Conservation (phyloP, 2,113 vertebrate species). For the Myiagra hebetior region DNA sequence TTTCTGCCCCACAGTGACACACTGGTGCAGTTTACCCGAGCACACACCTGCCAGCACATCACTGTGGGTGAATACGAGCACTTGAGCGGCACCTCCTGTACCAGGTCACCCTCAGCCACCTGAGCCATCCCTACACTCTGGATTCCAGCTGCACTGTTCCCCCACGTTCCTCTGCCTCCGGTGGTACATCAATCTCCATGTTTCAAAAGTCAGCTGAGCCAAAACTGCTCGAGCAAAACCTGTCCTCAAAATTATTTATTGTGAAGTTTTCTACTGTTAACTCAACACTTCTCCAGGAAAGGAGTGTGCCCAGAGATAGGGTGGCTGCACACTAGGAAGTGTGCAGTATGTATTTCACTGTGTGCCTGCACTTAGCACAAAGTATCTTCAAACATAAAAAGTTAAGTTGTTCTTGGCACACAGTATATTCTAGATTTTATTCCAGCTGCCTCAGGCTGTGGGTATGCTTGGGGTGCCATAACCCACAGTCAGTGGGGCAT, state of each 20-base stretch:
- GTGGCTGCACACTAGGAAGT: neutral
- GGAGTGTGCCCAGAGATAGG: neutral
- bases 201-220: neutral
- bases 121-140: fast-evolving
- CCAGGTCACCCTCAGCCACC: neutral
- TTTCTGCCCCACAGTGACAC: neutral
- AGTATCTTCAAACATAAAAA: neutral
- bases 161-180: neutral
- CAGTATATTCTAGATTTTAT: neutral
- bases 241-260: neutral
- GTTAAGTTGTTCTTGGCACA: neutral
- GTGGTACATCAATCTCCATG: neutral
- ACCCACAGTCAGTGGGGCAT: neutral
- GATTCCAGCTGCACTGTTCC: neutral
- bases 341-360: neutral
- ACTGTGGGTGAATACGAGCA: neutral
- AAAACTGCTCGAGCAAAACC: neutral
- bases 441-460: neutral
- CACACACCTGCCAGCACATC: neutral
- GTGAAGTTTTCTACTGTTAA: neutral
- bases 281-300: neutral
- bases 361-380: neutral
- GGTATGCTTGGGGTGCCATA: neutral
- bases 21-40: neutral
- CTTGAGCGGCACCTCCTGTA: neutral